Evolutionary conservation across 53 echinoderm and acorn worm genomes (phyloP).

Genomic region (Crossaster papposus): DNA sequence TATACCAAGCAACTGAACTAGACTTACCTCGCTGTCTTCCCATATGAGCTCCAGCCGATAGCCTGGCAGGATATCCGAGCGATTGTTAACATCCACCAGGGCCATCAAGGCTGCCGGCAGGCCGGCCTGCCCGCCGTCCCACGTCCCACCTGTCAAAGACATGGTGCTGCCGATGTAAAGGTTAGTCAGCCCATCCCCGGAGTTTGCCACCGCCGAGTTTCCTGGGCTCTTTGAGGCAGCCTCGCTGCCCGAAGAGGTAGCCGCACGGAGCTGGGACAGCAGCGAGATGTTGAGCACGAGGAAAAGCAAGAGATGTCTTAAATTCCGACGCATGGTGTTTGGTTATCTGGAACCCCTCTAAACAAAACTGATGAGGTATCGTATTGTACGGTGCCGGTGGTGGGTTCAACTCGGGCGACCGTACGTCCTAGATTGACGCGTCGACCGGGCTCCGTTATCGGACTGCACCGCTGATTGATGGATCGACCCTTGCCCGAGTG

Average conservation of each 20-base stretch:
- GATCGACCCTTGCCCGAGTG: not conserved
- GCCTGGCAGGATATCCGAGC: constrained; percentile 89
- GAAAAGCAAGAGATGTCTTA: constrained; percentile 13
- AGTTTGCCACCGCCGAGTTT: constrained; percentile 12
- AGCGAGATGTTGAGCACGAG: constrained; percentile 35
- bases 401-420: not conserved
- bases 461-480: constrained; percentile 6
- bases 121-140: constrained; percentile 90
- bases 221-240: constrained; percentile 1
- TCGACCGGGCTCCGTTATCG: not conserved
- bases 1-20: too few species aligned
- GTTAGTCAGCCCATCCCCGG: constrained; percentile 43
- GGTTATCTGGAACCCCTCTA: not conserved
- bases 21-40: constrained; percentile 94
- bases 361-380: not conserved
- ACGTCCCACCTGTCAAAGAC: constrained; percentile 83
- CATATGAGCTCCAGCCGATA: constrained; percentile 82
- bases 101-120: constrained; percentile 89
- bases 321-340: constrained; percentile 22
- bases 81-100: constrained; percentile 83
- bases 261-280: constrained; percentile 8
- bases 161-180: constrained; percentile 93
- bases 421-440: not conserved
- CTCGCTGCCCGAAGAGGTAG: not conserved
- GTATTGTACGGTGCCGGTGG: not conserved